These are phyloP conservation scores for Thalassophryne amazonica DNA, from an alignment of 2,797 vertebrate species.

Conservation along the genomic window DNA sequence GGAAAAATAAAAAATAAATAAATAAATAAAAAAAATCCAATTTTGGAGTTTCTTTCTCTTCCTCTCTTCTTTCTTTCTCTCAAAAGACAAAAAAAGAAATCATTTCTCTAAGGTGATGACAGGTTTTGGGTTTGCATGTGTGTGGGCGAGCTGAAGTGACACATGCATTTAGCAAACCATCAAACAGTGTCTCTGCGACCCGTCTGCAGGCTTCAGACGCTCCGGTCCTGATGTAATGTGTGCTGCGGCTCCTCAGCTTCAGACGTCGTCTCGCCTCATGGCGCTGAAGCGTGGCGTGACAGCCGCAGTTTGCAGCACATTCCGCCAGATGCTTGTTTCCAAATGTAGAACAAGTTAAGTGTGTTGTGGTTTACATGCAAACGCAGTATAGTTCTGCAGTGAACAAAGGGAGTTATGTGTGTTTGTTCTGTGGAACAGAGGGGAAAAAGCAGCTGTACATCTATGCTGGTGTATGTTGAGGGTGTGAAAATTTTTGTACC, in stretches of 20 bases:
- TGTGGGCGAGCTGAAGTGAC: slow-evolving; percentile 26
- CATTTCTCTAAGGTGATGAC: not conserved
- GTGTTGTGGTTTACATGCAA: not conserved
- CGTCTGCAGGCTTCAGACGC: slow-evolving; percentile 29
- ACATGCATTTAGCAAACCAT: slow-evolving; percentile 34
- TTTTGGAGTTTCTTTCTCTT: too few relatives aligned
- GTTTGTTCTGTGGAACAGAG: not conserved
- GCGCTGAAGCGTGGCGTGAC: slow-evolving; percentile 11
- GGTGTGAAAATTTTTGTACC: too few relatives aligned
- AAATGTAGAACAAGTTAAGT: not conserved
- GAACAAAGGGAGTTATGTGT: not conserved
- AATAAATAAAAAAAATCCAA: too few relatives aligned
- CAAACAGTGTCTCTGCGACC: slow-evolving; percentile 28
- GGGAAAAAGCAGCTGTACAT: not conserved
- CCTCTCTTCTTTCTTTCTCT: too few relatives aligned
- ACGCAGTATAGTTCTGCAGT: not conserved
- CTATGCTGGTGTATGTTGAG: too few relatives aligned
- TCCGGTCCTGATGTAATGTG: slow-evolving; percentile 30
- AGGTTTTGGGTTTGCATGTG: slow-evolving; percentile 12
- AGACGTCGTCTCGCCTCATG: slow-evolving; percentile 3
- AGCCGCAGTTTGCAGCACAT: slow-evolving; percentile 7
- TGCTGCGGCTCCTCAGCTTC: not conserved
- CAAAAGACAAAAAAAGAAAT: not conserved
- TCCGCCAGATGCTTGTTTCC: slow-evolving; percentile 19
- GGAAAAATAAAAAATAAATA: too few relatives aligned